Evolutionary conservation across 2,113 vertebrate species (phyloP).

Genomic region (Alethe castanea): DNA sequence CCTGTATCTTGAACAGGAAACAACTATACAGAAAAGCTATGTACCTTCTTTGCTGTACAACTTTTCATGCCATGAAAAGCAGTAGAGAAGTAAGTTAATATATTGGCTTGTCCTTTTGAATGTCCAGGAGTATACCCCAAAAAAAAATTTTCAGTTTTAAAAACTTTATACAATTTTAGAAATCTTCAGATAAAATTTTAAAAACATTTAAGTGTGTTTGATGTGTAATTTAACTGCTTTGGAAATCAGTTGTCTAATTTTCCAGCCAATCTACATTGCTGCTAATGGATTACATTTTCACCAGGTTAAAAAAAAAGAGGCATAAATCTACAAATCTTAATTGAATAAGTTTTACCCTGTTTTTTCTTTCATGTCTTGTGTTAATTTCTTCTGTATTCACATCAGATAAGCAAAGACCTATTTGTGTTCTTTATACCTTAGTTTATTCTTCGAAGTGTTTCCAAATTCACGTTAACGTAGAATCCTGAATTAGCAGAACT

Average conservation of each 20-base stretch:
- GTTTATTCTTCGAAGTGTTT: neutral
- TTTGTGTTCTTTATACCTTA: neutral
- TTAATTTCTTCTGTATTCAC: neutral
- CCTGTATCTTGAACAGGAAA: neutral
- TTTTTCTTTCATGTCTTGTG: neutral
- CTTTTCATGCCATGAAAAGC: neutral
- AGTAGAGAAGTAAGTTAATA: neutral
- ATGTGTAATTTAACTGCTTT: neutral
- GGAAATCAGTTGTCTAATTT: neutral
- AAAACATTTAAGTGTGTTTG: neutral
- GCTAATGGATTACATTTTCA: neutral
- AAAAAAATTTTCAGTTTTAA: neutral
- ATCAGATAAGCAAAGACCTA: neutral
- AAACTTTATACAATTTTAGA: neutral
- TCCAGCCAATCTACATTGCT: neutral
- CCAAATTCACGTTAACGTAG: neutral
- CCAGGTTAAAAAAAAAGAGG: neutral
- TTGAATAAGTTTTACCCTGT: neutral
- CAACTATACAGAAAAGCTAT: neutral
- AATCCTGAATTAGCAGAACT: neutral
- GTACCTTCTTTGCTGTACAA: neutral
- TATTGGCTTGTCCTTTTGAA: neutral
- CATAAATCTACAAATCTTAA: neutral
- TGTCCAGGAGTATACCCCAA: neutral
- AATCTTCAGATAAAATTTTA: neutral